Evolutionary conservation across 2,797 vertebrate species (phyloP).

Genomic region (Vultur gryphus): DNA sequence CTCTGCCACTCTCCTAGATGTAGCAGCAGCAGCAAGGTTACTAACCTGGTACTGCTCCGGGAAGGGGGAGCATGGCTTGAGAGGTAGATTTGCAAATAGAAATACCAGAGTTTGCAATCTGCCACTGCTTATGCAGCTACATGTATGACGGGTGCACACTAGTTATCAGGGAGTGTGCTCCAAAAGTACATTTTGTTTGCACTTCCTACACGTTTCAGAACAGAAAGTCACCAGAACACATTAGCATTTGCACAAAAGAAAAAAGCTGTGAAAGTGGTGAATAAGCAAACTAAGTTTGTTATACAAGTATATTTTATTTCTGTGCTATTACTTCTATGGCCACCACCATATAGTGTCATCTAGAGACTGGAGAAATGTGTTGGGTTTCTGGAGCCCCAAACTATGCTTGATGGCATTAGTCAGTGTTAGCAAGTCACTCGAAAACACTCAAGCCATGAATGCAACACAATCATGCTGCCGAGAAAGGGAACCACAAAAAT

Average conservation of each 20-base stretch:
- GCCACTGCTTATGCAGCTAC: background rate
- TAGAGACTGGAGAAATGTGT: background rate
- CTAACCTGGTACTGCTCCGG: background rate
- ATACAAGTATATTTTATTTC: background rate
- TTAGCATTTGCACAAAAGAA: background rate
- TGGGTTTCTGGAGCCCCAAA: background rate
- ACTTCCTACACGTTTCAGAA: background rate
- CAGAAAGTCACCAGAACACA: background rate
- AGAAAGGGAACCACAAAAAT: background rate
- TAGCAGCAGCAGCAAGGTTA: background rate
- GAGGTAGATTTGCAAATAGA: background rate
- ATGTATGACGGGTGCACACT: rapidly evolving
- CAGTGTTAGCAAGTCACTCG: background rate
- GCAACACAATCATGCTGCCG: background rate
- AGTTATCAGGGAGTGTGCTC: background rate
- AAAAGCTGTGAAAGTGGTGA: background rate
- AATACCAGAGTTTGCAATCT: background rate
- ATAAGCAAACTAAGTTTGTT: background rate
- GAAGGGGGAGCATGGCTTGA: background rate
- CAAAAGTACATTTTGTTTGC: background rate
- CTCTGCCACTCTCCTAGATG: background rate
- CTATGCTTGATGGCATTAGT: background rate
- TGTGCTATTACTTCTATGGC: background rate
- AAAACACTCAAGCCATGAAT: background rate
- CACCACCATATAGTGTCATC: background rate